These are phyloP conservation scores for Rhopalosiphum maidis DNA, from an alignment of 1,140 invertebrate species.

Conservation along the genomic window DNA sequence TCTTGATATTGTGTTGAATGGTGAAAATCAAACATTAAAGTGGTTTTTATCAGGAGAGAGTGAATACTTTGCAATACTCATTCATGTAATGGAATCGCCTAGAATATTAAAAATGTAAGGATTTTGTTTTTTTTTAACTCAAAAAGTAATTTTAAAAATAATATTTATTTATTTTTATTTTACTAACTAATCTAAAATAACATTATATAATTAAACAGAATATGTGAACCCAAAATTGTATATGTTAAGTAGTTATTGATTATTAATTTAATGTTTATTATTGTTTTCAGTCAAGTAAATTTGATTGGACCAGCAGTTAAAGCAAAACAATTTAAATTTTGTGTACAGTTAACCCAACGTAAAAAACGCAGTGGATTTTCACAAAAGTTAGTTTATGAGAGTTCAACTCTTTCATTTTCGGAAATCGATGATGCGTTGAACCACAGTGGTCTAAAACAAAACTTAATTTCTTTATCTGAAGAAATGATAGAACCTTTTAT, in stretches of 20 bases:
- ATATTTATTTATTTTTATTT: neutral
- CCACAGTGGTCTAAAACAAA: neutral
- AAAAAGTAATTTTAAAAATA: neutral
- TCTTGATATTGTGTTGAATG: conserved; percentile 24
- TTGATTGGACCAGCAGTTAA: conserved; percentile 47
- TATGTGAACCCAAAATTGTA: neutral
- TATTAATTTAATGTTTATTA: neutral
- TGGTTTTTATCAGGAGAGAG: conserved; percentile 37
- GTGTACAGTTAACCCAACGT: neutral
- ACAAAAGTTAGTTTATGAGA: conserved; percentile 53
- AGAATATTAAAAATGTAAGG: conserved; percentile 30
- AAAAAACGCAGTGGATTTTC: neutral
- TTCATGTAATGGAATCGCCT: neutral
- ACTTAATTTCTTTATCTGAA: conserved; percentile 39
- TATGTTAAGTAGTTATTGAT: neutral
- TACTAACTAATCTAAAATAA: neutral
- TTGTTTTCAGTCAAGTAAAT: conserved; percentile 44
- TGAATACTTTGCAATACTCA: conserved; percentile 28
- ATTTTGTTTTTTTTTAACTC: neutral
- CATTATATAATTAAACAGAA: neutral
- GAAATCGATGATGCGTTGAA: conserved; percentile 19
- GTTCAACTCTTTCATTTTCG: conserved; percentile 39
- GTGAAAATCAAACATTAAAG: conserved; percentile 23
- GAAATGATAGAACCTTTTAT: conserved; percentile 23
- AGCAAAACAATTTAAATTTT: conserved; percentile 47